Evolutionary conservation across 2,797 vertebrate species (phyloP), one percentile per base, ranked within the genome.

Genomic region (Tachyglossus aculeatus): DNA sequence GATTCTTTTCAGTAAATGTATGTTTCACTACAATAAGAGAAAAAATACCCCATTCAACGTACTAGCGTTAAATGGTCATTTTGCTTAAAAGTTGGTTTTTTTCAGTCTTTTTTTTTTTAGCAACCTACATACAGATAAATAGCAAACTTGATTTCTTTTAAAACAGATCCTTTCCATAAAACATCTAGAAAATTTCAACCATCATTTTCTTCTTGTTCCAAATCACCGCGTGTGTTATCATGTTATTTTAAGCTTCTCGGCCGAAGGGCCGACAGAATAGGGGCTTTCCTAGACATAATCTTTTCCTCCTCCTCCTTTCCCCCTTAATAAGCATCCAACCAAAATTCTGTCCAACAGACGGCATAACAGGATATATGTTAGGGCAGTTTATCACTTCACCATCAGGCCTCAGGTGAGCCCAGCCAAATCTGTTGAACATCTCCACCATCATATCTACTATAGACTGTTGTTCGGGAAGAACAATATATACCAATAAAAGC

Each of bases 41-140:
- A 90, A 90, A 89, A 93, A 92, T 90, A 92, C 82, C 82, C 93
- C 92, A 94, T 91, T 94, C 92, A 93, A 92, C 92, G 7, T 88
- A 92, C 64, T 86, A 85, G 47, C 77, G 91, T 92, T 92, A 92
- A 94, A 93, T 92, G 92, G 92, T 91, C 91, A 92, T 91, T 92
- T 92, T 86, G 87, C 88, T 92, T 92, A 91, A 92, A 92, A 92
- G 91, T 86, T 90, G 90, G 81, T 82, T 87, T 91, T 90, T n/a
- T n/a, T n/a, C n/a, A n/a, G n/a, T n/a, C n/a, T n/a, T n/a, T n/a
- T n/a, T n/a, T n/a, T n/a, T n/a, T 92, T 91, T 89, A 92, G 91
- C 90, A 92, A 93, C 92, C 92, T 93, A 92, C 90, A 73, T 89
- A 93, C 81, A 93, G 88, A 92, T 92, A 92, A 93, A 89, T 92